Evolutionary conservation across 2,888 invertebrate species (phyloP), one percentile per base, ranked within the genome.

Genomic region (Tipula unca): DNA sequence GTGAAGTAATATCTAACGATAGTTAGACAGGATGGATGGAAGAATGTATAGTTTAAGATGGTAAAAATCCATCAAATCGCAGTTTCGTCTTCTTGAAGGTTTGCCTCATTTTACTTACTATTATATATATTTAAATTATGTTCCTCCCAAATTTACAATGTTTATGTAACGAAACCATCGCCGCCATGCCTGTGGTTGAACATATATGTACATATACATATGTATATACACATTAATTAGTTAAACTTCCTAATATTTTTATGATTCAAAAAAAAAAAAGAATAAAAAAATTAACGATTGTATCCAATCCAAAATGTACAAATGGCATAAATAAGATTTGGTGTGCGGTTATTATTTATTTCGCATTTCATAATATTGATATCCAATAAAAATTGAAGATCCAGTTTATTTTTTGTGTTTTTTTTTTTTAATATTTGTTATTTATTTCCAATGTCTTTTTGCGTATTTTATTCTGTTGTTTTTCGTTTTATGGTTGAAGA

Each of bases 381-480:
- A 69, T 69, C 69, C 69, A 69, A 69, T 69, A 69, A 69, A 69
- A 69, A 69, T 69, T 69, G 69, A 69, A 69, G 69, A 69, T 69
- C 25, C 69, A 69, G 25, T 69, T 69, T n/a, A n/a, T n/a, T n/a
- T 48, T 48, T 25, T 48, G n/a, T 39, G 39, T 39, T 20, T 69
- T 32, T 32, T 6, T 6, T 32, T n/a, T 48, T 17, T 17, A 48
- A 69, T 69, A 69, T 69, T 69, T 69, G 69, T 69, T 69, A 69
- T 69, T 69, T 69, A 69, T 69, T 69, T 25, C 25, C 25, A 69
- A 25, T 69, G 69, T 25, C 1, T 69, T 69, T 69, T 14, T n/a
- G n/a, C n/a, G 48, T 39, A 13, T 39, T 39, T 39, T 39, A 13
- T 54, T n/a, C 69, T 3, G 1, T 25, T 25, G 20, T 32, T 25